Base-by-base conservation (phyloP, 1,140 invertebrate genomes). In the Formica selysi region DNA sequence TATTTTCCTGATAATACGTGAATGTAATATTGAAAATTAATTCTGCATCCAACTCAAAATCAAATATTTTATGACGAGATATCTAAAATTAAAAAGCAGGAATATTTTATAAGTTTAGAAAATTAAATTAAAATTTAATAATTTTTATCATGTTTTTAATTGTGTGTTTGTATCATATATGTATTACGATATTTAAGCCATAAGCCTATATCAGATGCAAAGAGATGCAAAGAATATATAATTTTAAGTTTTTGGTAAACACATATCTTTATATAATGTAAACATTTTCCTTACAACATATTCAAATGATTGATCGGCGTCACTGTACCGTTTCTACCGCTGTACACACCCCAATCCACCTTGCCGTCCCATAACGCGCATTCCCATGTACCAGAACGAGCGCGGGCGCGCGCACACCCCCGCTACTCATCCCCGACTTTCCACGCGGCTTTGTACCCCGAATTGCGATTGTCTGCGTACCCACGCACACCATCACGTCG, bases 391-490 rank as follows among this genome's bases (percentile, higher is more conserved):
- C 22, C 19, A 65, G 54, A n/a, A 2, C 13, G 29, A 19, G 29
- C 44, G 10, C 36, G 7, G 7, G 19, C n/a, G 11, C 62, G 6
- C 74, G 11, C 59, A 8, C 57, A 16, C 13, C 22, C 36, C 64
- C 62, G 44, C 44, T 67, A 54, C 48, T 68, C 76, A 80, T 13
- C 65, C 48, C 48, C 65, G 78, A 79, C 65, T 44, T 68, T 68
- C 62, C n/a, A 79, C 61, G n/a, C 36, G 44, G 61, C 61, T 79
- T 79, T 67, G 62, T 79, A 79, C 7, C 36, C 76, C 48, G 19
- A 7, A 22, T 38, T 54, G 44, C 62, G 29, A 54, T 67, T 68
- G 78, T 80, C 29, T 70, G 78, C 13, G 78, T 80, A 51, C 10
- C 13, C 54, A 22, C 41, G 16, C 41, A 80, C 61, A 70, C 32